Base-by-base conservation (phyloP, 37 sponge, comb jelly and placozoan species). In the Lycopodina hypogea region DNA sequence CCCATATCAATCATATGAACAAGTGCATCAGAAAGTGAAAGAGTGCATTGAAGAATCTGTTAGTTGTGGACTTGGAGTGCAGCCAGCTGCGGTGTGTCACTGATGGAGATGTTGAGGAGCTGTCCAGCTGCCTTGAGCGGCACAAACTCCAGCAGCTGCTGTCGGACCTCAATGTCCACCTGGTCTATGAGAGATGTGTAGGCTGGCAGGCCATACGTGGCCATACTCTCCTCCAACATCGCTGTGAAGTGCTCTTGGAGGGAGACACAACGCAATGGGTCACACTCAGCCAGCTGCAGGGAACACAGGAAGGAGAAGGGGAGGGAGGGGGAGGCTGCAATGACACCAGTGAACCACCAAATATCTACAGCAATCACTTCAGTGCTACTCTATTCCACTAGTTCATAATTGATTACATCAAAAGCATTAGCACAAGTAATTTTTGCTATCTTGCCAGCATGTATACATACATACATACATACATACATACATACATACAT, bases 201-300 rank as follows among this genome's bases (percentile, higher is more conserved):
- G 32, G 55, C 74, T 22, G 48, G 35, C 17, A 21, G 35, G 2
- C 81, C 85, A 59, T 78, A 75, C 3, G 78, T 50, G 21, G 30
- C 41, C 56, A 71, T 28, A 80, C 89, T 80, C 71, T 74, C 69
- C 40, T 89, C 76, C 74, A 89, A 56, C 71, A 84, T 82, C 0
- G 29, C 17, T 42, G 85, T 61, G 50, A 89, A 63, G 60, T 62
- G 64, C 28, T 75, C 30, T 30, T 84, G 84, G 26, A 89, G 76
- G 33, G 69, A 18, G n/a, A 80, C 39, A 18, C 65, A 41, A 42
- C 76, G 61, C 22, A 89, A 76, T 56, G 89, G 85, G 62, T 89
- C 89, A 74, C n/a, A 83, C 32, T 18, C 42, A 1, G 72, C 18
- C 63, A 89, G 69, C 89, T 89, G 68, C 50, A 75, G 42, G 42